Evolutionary conservation across 2,113 vertebrate genomes (phyloP).

Genomic region (Stigmatopora nigra): DNA sequence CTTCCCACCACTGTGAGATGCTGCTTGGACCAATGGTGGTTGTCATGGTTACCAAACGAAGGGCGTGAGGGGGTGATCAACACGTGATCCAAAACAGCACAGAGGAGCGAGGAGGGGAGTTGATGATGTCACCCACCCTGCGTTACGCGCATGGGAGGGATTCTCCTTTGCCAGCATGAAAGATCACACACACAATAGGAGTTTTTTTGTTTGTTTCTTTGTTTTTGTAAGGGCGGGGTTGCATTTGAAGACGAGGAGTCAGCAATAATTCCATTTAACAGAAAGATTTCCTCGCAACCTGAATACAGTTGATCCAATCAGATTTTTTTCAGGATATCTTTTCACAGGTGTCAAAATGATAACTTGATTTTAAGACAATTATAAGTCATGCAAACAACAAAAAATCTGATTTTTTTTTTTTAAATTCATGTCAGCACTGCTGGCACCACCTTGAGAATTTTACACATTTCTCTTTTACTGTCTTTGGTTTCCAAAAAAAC

Average conservation of each 20-base stretch:
- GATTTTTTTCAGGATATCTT: no score
- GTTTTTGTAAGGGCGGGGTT: conserved; percentile 44
- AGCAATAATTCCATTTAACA: conserved; percentile 15
- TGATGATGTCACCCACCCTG: conserved; percentile 52
- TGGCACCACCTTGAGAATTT: no score
- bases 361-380: no score
- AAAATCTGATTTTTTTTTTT: no score
- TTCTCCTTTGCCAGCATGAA: conserved; percentile 39
- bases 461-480: no score
- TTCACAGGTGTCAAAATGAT: no score
- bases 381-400: no score
- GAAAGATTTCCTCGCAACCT: conserved; percentile 18
- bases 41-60: conserved; percentile 64
- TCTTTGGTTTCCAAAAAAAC: no score
- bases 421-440: no score
- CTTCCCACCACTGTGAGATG: conserved; percentile 65
- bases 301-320: background rate
- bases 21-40: conserved; percentile 69
- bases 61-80: conserved; percentile 15
- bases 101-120: conserved; percentile 19
- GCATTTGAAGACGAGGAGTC: conserved; percentile 7
- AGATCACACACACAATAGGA: conserved; percentile 53
- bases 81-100: conserved; percentile 40
- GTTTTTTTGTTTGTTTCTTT: conserved; percentile 1
- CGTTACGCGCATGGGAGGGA: conserved; percentile 49